Conservation (phyloP, 2,797 vertebrate species). For the Gypaetus barbatus region DNA sequence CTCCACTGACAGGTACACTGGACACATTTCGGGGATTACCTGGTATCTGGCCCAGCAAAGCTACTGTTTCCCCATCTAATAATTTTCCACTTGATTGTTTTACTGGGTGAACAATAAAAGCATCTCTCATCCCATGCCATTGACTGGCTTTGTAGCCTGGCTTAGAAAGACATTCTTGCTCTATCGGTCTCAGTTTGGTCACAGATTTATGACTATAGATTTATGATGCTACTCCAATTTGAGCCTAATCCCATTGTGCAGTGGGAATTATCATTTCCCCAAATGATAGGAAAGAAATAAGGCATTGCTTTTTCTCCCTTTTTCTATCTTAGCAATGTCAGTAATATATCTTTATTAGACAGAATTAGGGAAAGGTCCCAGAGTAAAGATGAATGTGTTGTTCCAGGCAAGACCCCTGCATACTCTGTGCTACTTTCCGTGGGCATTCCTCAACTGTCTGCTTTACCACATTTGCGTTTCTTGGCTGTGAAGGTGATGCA, state of each 20-base stretch:
- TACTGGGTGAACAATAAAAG: conserved; percentile 23
- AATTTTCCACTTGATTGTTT: not conserved
- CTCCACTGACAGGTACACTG: not conserved
- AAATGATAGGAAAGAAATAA: not conserved
- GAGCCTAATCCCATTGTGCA: not conserved
- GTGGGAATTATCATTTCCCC: not conserved
- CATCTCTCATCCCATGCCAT: not conserved
- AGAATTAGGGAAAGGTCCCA: not conserved
- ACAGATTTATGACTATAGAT: not conserved
- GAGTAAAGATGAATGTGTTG: not conserved
- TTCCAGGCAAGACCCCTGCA: not conserved
- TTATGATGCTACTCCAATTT: not conserved
- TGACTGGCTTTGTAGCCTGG: not conserved
- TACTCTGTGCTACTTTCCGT: not conserved
- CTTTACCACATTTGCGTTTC: not conserved
- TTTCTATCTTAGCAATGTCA: not conserved
- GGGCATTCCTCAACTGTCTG: not conserved
- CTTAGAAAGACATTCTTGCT: not conserved
- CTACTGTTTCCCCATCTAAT: not conserved
- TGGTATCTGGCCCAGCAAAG: not conserved
- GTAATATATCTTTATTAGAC: not conserved
- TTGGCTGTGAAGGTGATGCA: not conserved
- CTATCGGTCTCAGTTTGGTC: not conserved
- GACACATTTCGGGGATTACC: not conserved
- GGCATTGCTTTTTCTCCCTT: not conserved